Evolutionary conservation across 2,113 vertebrate genomes (phyloP).

Genomic region (Pseudonaja textilis): DNA sequence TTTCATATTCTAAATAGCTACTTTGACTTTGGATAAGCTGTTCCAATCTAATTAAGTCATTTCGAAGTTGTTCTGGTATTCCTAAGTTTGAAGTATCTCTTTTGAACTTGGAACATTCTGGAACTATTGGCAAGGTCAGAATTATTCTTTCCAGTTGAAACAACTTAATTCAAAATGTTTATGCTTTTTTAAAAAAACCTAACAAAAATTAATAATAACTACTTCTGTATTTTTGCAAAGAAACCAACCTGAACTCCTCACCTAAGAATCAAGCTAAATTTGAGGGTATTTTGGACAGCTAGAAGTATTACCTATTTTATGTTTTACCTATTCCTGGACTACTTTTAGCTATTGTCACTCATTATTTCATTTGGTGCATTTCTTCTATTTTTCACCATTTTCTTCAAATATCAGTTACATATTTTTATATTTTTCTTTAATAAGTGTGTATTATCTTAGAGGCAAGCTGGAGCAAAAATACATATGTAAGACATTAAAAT

Average conservation of each 20-base stretch:
- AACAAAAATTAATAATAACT: background rate
- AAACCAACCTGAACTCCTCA: background rate
- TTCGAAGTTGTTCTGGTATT: background rate
- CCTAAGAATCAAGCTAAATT: background rate
- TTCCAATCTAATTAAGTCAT: background rate
- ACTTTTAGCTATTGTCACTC: background rate
- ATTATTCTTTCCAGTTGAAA: background rate
- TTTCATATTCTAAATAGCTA: background rate
- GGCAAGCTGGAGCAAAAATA: background rate
- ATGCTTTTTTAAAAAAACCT: background rate
- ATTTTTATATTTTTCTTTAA: background rate
- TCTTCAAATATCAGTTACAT: background rate
- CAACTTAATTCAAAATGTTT: background rate
- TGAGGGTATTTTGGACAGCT: background rate
- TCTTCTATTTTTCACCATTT: background rate
- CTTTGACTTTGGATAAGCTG: background rate
- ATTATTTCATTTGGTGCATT: background rate
- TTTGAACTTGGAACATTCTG: background rate
- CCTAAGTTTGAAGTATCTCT: background rate
- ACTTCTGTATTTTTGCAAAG: background rate
- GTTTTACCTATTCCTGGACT: background rate
- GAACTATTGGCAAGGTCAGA: background rate
- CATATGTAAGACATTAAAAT: background rate
- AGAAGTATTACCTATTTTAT: background rate
- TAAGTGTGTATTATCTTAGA: background rate